Conservation (phyloP, 2,888 invertebrate genomes). For the Maniola hyperantus region DNA sequence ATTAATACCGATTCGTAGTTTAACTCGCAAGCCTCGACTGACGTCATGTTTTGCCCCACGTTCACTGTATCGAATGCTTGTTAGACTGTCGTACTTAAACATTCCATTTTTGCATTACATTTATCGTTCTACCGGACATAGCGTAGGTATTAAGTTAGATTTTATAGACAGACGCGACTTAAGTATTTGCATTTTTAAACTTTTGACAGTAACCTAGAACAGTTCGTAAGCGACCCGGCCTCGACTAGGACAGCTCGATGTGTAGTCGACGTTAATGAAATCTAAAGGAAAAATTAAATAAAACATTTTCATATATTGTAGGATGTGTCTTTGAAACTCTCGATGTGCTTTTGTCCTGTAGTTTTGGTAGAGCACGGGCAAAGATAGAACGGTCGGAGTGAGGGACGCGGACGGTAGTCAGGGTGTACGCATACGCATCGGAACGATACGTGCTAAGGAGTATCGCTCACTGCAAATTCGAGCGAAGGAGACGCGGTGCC, state of each 20-base stretch:
- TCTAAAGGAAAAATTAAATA: slow-evolving; percentile 54
- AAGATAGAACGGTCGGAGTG: slow-evolving; percentile 25
- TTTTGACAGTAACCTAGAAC: slow-evolving; percentile 35
- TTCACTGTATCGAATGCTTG: slow-evolving; percentile 60
- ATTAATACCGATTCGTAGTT: slow-evolving; percentile 58
- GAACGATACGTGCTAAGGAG: slow-evolving; percentile 60
- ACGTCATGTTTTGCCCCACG: slow-evolving; percentile 57
- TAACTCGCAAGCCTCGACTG: slow-evolving; percentile 69
- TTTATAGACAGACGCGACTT: slow-evolving; percentile 58
- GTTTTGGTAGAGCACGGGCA: slow-evolving; percentile 63
- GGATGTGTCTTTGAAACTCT: slow-evolving; percentile 79
- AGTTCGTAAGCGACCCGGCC: slow-evolving; percentile 29
- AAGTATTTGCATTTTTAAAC: slow-evolving; percentile 49
- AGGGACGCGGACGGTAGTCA: slow-evolving; percentile 39
- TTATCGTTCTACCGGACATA: slow-evolving; percentile 50
- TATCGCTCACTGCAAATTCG: not conserved
- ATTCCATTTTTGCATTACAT: slow-evolving; percentile 75
- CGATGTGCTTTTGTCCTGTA: slow-evolving; percentile 80
- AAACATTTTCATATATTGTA: slow-evolving; percentile 73
- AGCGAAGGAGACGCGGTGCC: not conserved
- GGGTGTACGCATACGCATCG: slow-evolving; percentile 47
- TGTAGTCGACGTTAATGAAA: slow-evolving; percentile 66
- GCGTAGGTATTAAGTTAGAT: slow-evolving; percentile 60
- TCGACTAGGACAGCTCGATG: slow-evolving; percentile 78
- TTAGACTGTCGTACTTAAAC: slow-evolving; percentile 79